A percentile compares a stretch with the other conserved stretches of the same genome.
These are phyloP conservation scores for Pelobates cultripes DNA, from an alignment of 2,797 vertebrate species.

Conservation along the genomic window DNA sequence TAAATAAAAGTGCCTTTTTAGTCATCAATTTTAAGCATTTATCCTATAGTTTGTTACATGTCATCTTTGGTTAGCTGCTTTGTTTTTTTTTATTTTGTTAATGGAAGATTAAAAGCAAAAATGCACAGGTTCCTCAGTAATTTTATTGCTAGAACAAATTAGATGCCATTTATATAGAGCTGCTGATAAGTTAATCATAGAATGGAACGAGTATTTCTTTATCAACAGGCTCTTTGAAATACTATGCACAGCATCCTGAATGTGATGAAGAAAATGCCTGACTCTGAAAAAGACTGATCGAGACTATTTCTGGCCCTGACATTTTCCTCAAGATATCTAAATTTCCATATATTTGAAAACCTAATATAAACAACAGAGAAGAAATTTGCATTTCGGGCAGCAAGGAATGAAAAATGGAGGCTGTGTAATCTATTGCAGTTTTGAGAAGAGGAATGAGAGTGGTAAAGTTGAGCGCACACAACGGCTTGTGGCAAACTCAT, in stretches of 20 bases:
- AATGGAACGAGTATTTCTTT: conserved; percentile 32
- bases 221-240: conserved; percentile 25
- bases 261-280: conserved; percentile 66
- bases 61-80: too few species aligned
- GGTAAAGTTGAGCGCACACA: conserved; percentile 70
- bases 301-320: conserved; percentile 74
- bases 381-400: conserved; percentile 79
- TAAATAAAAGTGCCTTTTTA: too few species aligned
- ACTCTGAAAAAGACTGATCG: conserved; percentile 71
- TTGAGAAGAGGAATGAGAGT: conserved; percentile 76
- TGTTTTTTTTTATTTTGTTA: too few species aligned
- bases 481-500: conserved; percentile 78
- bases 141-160: not conserved
- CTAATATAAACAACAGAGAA: conserved; percentile 83
- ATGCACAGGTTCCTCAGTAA: conserved; percentile 1
- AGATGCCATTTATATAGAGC: conserved; percentile 36
- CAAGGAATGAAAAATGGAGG: conserved; percentile 81
- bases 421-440: conserved; percentile 72
- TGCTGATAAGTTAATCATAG: conserved; percentile 44
- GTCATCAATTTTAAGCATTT: too few species aligned
- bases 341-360: conserved; percentile 86
- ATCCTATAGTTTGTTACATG: too few species aligned
- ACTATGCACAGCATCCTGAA: conserved; percentile 16
- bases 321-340: conserved; percentile 78
- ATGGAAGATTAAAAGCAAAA: not conserved